Percentiles rank a stretch among this genome's conserved stretches.
Evolutionary conservation across 2,888 invertebrate genomes (phyloP).

Genomic region (Tridacna crocea): DNA sequence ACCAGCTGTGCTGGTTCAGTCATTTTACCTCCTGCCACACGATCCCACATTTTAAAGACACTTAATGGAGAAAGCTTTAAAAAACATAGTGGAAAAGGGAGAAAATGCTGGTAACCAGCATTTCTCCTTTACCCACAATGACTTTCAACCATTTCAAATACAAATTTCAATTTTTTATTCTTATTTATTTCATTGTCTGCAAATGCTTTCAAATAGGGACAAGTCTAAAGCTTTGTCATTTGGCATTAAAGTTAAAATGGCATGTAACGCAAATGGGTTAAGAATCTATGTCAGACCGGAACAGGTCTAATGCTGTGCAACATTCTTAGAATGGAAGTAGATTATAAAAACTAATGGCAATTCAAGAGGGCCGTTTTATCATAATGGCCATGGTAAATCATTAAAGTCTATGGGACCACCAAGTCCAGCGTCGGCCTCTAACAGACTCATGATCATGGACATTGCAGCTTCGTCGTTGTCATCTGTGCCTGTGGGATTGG

Average conservation of each 20-base stretch:
- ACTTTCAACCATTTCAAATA: no score
- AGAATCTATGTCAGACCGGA: background rate
- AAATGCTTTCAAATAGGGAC: no score
- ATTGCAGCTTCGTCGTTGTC: conserved; percentile 92
- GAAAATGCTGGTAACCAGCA: no score
- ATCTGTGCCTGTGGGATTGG: conserved; percentile 68
- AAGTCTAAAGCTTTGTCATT: no score
- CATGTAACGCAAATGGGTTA: background rate
- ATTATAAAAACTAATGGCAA: background rate
- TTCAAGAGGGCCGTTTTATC: conserved; percentile 41
- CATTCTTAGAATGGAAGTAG: background rate
- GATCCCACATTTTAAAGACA: background rate
- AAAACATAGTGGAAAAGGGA: background rate
- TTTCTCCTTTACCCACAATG: no score
- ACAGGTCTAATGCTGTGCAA: background rate
- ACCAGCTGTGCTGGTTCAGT: no score
- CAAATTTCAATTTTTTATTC: no score
- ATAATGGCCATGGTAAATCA: conserved; percentile 92
- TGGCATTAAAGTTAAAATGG: no score
- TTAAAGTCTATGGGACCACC: conserved; percentile 95
- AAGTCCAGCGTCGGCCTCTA: conserved; percentile 94
- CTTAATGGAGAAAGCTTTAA: background rate
- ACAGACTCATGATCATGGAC: conserved; percentile 95
- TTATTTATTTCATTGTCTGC: no score
- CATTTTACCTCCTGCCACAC: no score